These are phyloP conservation scores for Dendroctonus valens DNA, from an alignment of 1,140 invertebrate genomes.

Conservation along the genomic window DNA sequence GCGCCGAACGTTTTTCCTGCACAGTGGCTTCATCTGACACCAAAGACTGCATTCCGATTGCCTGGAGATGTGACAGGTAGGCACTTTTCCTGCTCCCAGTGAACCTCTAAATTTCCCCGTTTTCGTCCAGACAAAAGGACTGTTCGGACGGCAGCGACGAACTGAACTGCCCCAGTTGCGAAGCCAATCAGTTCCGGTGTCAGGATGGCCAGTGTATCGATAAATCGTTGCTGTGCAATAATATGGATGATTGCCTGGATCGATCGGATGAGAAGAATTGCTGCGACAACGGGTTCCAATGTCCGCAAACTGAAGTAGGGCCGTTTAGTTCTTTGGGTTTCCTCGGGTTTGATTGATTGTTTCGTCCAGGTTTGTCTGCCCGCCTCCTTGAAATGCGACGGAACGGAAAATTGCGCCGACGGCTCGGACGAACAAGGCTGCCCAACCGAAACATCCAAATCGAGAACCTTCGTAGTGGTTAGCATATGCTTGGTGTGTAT, in stretches of 20 bases:
- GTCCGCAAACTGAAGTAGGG: constrained; percentile 55
- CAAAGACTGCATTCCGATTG: constrained; percentile 76
- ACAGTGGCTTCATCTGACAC: constrained; percentile 50
- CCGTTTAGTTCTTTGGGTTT: too few relatives aligned
- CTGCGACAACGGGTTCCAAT: constrained; percentile 62
- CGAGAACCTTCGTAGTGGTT: constrained; percentile 12
- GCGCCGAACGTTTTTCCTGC: constrained; percentile 76
- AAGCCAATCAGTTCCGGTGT: constrained; percentile 69
- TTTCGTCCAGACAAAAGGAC: constrained; percentile 60
- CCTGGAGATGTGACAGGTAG: constrained; percentile 78
- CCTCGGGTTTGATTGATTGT: not conserved
- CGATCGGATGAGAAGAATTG: constrained; percentile 47
- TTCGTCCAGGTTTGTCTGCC: constrained; percentile 34
- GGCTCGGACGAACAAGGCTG: constrained; percentile 67
- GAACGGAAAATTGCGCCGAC: constrained; percentile 69
- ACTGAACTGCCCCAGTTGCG: constrained; percentile 65
- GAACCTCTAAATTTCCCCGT: not conserved
- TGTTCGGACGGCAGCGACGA: constrained; percentile 84
- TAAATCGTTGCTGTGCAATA: constrained; percentile 58
- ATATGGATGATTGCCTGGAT: constrained; percentile 46
- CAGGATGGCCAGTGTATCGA: constrained; percentile 75
- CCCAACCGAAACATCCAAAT: constrained; percentile 31
- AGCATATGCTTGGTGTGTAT: too few relatives aligned
- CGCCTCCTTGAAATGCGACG: constrained; percentile 57
- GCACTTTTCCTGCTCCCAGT: not conserved